Percentiles rank a stretch among this genome's conserved stretches.
Conservation (phyloP, 2,888 invertebrate genomes). For the Euplexia lucipara region DNA sequence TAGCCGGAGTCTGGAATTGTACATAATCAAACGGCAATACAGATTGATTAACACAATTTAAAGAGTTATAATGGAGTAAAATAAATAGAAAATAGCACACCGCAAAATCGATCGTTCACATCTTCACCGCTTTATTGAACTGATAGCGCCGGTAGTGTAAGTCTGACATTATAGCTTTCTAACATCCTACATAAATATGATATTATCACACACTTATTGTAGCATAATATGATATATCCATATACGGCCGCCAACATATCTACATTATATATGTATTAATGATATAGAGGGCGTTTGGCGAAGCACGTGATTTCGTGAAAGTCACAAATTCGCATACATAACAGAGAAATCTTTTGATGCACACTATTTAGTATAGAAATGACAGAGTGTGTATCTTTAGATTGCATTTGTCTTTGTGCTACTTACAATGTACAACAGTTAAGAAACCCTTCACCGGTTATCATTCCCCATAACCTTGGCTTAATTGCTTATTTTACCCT, state of each 20-base stretch:
- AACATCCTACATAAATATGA: conserved; percentile 36
- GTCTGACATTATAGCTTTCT: conserved; percentile 49
- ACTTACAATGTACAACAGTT: background rate
- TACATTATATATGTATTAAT: conserved; percentile 57
- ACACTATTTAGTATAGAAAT: conserved; percentile 51
- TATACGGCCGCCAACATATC: conserved; percentile 21
- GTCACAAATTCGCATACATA: conserved; percentile 72
- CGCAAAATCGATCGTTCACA: background rate
- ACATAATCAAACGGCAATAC: too few species aligned
- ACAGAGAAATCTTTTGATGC: conserved; percentile 71
- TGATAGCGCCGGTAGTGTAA: conserved; percentile 2
- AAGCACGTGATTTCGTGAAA: conserved; percentile 77
- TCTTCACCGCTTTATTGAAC: background rate
- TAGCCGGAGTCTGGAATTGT: too few species aligned
- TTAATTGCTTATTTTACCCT: too few species aligned
- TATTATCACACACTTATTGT: conserved; percentile 40
- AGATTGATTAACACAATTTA: too few species aligned
- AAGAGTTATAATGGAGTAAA: too few species aligned
- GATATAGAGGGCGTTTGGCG: conserved; percentile 65
- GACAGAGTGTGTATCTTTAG: conserved; percentile 13
- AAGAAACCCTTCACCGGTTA: too few species aligned
- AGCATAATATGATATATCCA: conserved; percentile 48
- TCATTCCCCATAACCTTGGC: background rate
- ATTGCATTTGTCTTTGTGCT: conserved; percentile 11
- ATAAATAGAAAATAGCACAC: too few species aligned